Base-by-base conservation (phyloP, 1,140 invertebrate genomes). In the Habropoda laboriosa region DNA sequence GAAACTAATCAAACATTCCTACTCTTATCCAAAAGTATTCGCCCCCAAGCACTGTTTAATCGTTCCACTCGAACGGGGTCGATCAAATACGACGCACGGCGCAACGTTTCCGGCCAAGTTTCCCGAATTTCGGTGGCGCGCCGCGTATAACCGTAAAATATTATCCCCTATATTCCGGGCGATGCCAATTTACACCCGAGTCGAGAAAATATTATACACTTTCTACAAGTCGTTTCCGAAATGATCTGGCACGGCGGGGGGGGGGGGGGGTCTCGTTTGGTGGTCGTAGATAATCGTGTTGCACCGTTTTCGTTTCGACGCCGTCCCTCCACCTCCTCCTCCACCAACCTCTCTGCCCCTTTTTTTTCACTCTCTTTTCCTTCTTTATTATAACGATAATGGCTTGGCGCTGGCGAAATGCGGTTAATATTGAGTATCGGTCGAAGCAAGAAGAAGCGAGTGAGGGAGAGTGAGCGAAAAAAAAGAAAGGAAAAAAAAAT, bases 341-440 rank as follows among this genome's bases (percentile, higher is more conserved):
- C 55, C 32, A 35, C 30, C 57, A 7, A 2, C 51, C 60, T 47
- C 40, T 70, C 42, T 40, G 21, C 32, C n/a, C 42, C 61, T 49
- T 47, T 64, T 13, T n/a, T 72, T 60, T 55, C 55, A 40, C 51
- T 77, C 42, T 82, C 55, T 76, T 51, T 35, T 78, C 40, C 57
- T 87, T 68, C 71, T 86, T 86, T 86, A 83, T 86, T 86, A 81
- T 66, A 83, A 86, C 85, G 85, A 86, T 86, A 86, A 86, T 78
- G 85, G 85, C 63, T 55, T 55, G 83, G 68, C 63, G 60, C 45
- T 67, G 77, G 55, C 76, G 75, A 86, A 81, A 78, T 78, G 81
- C 81, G 81, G 83, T 86, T 86, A 86, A 86, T 86, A 86, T 86
- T 55, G 66, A 81, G 84, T 86, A 86, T 86, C 77, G 81, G 76